Evolutionary conservation across 1,140 invertebrate genomes (phyloP).

Genomic region (Parapsyche elsis): DNA sequence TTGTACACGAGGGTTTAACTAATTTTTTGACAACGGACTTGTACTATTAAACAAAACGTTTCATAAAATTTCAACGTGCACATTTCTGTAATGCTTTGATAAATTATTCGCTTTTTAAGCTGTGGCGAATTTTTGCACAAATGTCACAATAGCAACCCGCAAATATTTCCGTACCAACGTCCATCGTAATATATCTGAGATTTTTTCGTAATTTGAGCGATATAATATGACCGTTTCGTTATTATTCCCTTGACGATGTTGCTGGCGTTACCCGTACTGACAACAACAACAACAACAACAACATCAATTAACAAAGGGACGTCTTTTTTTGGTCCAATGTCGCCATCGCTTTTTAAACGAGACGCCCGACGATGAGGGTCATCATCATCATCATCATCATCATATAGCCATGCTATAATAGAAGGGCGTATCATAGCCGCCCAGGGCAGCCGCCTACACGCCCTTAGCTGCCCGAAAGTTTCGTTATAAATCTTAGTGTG

Average conservation of each 20-base stretch:
- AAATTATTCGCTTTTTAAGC: too few relatives aligned
- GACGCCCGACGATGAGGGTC: constrained; percentile 14
- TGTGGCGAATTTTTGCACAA: too few relatives aligned
- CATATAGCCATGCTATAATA: neutral
- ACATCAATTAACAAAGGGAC: constrained; percentile 15
- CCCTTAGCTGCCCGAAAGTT: constrained; percentile 46
- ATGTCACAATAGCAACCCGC: neutral
- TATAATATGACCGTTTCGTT: neutral
- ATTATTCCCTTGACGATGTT: constrained; percentile 1
- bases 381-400: constrained; percentile 28
- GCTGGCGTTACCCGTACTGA: neutral
- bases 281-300: neutral
- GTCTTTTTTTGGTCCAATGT: constrained; percentile 7
- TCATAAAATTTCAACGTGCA: too few relatives aligned
- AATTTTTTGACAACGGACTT: too few relatives aligned
- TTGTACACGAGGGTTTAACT: too few relatives aligned
- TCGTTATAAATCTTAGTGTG: constrained; percentile 46
- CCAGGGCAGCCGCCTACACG: constrained; percentile 1
- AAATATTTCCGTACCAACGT: too few relatives aligned
- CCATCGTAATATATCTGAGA: neutral
- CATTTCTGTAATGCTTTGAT: too few relatives aligned
- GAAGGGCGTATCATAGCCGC: neutral
- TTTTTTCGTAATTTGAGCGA: neutral
- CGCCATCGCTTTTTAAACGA: constrained; percentile 28
- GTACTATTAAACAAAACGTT: too few relatives aligned